Conservation (phyloP, 2,113 vertebrate genomes). For the Rhea pennata region DNA sequence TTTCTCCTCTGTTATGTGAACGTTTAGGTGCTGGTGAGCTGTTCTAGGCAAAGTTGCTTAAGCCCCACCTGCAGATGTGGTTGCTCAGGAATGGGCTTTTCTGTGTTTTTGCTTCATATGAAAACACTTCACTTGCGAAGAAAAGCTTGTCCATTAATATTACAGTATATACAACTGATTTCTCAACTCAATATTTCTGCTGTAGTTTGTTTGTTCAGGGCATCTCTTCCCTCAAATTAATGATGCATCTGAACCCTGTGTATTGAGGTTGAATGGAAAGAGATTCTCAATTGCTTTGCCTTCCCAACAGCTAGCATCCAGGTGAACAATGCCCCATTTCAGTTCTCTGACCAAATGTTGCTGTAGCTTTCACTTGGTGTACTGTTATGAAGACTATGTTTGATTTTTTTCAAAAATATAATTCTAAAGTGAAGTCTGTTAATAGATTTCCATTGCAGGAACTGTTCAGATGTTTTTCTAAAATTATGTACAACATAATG, state of each 20-base stretch:
- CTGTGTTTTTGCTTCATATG: background rate
- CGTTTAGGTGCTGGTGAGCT: fast-evolving
- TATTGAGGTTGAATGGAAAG: background rate
- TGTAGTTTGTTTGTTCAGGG: background rate
- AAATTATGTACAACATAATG: background rate
- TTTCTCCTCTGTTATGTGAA: background rate
- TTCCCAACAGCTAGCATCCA: background rate
- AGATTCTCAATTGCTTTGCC: background rate
- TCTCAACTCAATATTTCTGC: background rate
- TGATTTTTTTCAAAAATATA: background rate
- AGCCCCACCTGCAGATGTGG: background rate
- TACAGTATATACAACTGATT: fast-evolving
- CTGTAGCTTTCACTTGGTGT: background rate
- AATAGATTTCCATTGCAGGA: background rate
- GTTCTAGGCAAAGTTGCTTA: fast-evolving
- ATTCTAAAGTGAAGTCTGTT: background rate
- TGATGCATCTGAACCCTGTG: background rate
- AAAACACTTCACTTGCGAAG: background rate
- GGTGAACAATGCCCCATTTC: background rate
- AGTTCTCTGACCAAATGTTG: background rate
- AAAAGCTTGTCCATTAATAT: background rate
- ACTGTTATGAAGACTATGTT: background rate
- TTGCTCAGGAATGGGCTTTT: background rate
- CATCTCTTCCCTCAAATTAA: background rate
- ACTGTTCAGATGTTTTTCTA: background rate